These are phyloP conservation scores for western clawed frog (Xenopus tropicalis) DNA, from an alignment of 2,113 vertebrate species.

Conservation along the genomic window DNA sequence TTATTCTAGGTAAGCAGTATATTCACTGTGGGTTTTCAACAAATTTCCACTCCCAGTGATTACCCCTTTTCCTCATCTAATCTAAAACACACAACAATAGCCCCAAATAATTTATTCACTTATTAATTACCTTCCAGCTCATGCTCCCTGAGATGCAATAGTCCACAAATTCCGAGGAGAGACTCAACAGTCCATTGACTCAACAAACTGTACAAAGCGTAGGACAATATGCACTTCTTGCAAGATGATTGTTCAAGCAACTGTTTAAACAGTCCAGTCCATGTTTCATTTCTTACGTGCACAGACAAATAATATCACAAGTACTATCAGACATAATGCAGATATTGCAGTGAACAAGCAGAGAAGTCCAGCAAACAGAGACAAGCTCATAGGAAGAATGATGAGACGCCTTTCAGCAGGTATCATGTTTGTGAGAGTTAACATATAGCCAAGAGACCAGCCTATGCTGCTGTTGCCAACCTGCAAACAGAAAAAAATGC, in stretches of 20 bases:
- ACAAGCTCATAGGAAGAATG: conserved; percentile 68
- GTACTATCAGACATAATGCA: conserved; percentile 68
- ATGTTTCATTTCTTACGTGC: not conserved
- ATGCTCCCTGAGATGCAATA: not conserved
- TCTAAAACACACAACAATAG: too few relatives aligned
- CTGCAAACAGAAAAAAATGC: conserved; percentile 60
- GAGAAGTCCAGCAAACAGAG: conserved; percentile 74
- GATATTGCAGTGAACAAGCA: conserved; percentile 72
- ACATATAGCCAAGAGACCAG: conserved; percentile 95
- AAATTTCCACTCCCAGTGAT: too few relatives aligned
- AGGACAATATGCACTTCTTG: not conserved
- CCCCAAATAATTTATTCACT: too few relatives aligned
- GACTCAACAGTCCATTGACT: too few relatives aligned
- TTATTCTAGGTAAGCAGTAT: too few relatives aligned
- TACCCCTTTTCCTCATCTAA: too few relatives aligned
- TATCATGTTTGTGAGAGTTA: conserved; percentile 90
- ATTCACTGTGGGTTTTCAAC: too few relatives aligned
- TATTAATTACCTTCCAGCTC: not conserved
- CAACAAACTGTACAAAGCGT: not conserved
- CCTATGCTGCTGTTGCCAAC: conserved; percentile 80
- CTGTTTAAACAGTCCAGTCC: not conserved
- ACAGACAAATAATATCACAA: conserved; percentile 48
- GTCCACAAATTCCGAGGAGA: not conserved
- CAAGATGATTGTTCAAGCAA: not conserved
- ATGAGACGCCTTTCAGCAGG: conserved; percentile 76